phyloP scores from a whole-genome alignment of 2,797 vertebrate genomes.

The Neomorphus geoffroyi region DNA sequence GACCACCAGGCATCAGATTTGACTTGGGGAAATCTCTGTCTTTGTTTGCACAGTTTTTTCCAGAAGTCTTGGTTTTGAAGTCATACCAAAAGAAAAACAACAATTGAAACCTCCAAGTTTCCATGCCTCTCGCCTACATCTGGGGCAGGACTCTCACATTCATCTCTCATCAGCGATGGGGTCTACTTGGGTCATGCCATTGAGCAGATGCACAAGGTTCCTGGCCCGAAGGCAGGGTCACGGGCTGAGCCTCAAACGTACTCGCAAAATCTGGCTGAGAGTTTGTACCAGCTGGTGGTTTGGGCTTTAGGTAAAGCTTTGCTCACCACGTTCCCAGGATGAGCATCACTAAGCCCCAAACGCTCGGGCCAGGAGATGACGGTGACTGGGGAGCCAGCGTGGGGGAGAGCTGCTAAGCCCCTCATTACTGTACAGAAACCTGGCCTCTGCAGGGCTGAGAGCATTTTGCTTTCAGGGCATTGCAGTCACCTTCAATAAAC shows the following conservation, averaged over 20 bases:
- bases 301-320: not conserved
- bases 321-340: not conserved
- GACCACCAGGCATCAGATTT: not conserved
- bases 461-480: not conserved
- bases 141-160: fast-evolving
- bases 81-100: not conserved
- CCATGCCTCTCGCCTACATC: fast-evolving
- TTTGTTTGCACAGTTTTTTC: not conserved
- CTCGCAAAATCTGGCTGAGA: not conserved
- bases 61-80: not conserved
- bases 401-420: not conserved
- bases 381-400: fast-evolving
- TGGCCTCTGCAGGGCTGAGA: fast-evolving
- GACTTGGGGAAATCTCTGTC: not conserved
- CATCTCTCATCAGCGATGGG: not conserved
- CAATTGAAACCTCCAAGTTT: not conserved
- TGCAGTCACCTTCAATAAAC: not conserved
- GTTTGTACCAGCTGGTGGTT: not conserved
- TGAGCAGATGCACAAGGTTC: not conserved
- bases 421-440: not conserved
- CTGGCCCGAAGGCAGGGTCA: not conserved
- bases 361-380: fast-evolving
- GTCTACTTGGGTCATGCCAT: not conserved
- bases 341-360: not conserved
- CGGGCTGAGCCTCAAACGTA: not conserved